Conservation (phyloP, 2,888 invertebrate species). For the Coelogynopora nodosa region DNA sequence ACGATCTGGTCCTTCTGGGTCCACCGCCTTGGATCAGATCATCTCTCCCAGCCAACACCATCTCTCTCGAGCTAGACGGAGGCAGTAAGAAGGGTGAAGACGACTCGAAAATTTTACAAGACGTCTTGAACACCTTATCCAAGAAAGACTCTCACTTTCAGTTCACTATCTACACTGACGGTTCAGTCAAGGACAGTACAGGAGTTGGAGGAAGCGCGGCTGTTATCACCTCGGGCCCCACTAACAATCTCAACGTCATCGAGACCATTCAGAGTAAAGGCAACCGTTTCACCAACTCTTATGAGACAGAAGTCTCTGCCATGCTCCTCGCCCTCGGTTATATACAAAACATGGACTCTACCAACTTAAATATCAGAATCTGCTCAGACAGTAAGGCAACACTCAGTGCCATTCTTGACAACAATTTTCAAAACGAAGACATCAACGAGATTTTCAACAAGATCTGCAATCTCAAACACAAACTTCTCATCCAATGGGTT, state of each 20-base stretch:
- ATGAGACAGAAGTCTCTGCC: not conserved
- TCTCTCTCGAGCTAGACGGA: not conserved
- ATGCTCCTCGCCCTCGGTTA: not conserved
- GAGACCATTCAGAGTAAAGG: not conserved
- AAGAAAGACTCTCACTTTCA: not conserved
- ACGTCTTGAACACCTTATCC: not conserved
- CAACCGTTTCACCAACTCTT: not conserved
- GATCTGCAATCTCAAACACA: conserved; percentile 9
- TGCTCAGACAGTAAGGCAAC: not conserved
- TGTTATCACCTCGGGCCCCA: not conserved
- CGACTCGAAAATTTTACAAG: not conserved
- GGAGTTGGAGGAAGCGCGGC: not conserved
- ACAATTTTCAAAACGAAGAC: conserved; percentile 4
- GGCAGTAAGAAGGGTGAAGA: not conserved
- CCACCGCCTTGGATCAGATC: not conserved
- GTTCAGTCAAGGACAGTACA: not conserved
- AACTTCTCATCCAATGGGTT: conserved; percentile 13
- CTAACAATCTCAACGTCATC: not conserved
- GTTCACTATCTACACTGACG: not conserved
- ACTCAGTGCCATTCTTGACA: not conserved
- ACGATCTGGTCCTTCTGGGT: not conserved
- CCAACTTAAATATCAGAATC: not conserved
- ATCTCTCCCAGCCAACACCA: not conserved
- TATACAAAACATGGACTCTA: not conserved
- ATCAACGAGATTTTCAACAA: conserved; percentile 16